Base-by-base conservation (phyloP, 2,888 invertebrate species). In the Clepsis dumicolana region DNA sequence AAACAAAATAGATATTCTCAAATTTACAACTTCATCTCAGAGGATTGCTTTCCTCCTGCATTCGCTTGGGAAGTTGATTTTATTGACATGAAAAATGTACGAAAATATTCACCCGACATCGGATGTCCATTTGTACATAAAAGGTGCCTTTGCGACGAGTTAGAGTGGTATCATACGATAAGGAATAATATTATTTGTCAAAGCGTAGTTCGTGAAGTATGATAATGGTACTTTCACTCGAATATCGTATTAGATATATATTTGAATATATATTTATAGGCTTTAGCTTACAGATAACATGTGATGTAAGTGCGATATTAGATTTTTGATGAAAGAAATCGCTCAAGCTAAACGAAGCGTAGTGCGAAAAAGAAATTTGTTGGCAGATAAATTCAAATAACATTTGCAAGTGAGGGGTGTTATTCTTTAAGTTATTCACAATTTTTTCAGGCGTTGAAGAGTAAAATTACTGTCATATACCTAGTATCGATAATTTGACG, bases 31-130 rank as follows among this genome's bases (percentile, higher is more conserved):
- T 56, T 56, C 32, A 21, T 32, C 56, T 35, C 35, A 12, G 21
- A 14, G 35, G 32, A 56, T 35, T 35, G 35, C n/a, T 21, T 35
- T 32, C 56, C 56, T 35, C 21, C 27, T 38, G 63, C 63, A n/a
- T 25, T 68, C 53, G 57, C 63, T 53, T 59, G 29, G 38, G 29
- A 21, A 64, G 57, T 41, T 63, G 67, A 67, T 57, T 64, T 64
- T 68, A 64, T 68, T 68, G 63, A 68, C 68, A 67, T 68, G 52
- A 52, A 59, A 67, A 68, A 68, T 64, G 52, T 63, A 59, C 57
- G 41, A 59, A 68, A 68, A 64, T 68, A 68, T 68, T 68, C 44
- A 57, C 57, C 44, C 41, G 32, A 62, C 56, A 57, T 67, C 38
- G 56, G 52, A 52, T 64, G 64, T 68, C 63, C 68, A 68, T 68